Evolutionary conservation across 37 sponge, comb jelly and placozoan species (phyloP), one percentile per base, ranked within the genome.

Genomic region (Bolinopsis microptera): DNA sequence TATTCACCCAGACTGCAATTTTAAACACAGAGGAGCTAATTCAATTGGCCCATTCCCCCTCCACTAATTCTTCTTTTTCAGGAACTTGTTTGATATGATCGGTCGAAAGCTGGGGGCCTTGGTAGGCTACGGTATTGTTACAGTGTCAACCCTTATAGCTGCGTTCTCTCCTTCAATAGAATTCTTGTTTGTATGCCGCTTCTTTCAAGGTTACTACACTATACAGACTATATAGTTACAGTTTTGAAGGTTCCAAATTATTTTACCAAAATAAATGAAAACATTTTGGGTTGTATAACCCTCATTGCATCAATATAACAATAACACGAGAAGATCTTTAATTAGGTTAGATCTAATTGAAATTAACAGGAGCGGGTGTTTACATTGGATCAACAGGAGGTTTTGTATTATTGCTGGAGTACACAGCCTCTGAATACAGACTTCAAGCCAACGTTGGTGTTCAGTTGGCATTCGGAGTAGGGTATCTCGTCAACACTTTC

Each of bases 131-230:
- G 37, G 32, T 33, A 35, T 80, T 3, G 82, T 80, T 21, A 80
- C 82, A 16, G 23, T 80, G 5, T 2, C 82, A 33, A 80, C 82
- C 2, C 23, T 80, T 13, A 36, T 36, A 35, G 34, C 38, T 3
- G 3, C 82, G 1, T 32, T 35, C 22, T 27, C 82, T 13, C 82
- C 82, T 33, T 36, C 35, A 8, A 35, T 80, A 13, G 8, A 13
- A 22, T 80, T 80, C 37, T 5, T 80, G 82, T 80, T 80, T 34
- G 82, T 80, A 1, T 80, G 82, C 37, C 35, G 82, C 23, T 28
- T 34, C 37, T 35, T 80, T 2, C 82, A 80, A 35, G 74, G 68
- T 61, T 21, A 61, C 68, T 61, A 18, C n/a, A n/a, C n/a, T n/a
- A n/a, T n/a, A n/a, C n/a, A n/a, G n/a, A n/a, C n/a, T n/a, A n/a